These are phyloP conservation scores for Echinops telfairi DNA, from an alignment of 2,113 vertebrate species.

Conservation along the genomic window DNA sequence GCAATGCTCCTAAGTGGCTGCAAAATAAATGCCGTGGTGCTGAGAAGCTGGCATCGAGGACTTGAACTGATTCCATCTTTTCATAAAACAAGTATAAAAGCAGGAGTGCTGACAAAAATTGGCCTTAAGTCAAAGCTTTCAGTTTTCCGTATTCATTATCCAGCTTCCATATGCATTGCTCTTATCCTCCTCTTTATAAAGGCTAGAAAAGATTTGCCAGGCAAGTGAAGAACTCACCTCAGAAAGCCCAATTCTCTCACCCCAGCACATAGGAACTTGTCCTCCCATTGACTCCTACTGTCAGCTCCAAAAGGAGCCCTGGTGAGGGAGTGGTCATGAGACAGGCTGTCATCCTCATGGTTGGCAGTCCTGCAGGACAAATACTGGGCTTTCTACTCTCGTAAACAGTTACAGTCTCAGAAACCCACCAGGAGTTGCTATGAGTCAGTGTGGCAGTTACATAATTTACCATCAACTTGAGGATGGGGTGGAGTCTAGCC, in stretches of 20 bases:
- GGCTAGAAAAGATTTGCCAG: constrained; percentile 23
- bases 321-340: too few species aligned
- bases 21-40: not conserved
- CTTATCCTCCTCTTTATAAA: not conserved
- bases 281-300: not conserved
- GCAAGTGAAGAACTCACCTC: not conserved
- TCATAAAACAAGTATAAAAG: not conserved
- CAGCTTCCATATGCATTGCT: not conserved
- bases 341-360: too few species aligned
- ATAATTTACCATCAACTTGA: too few species aligned
- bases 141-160: not conserved
- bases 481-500: too few species aligned
- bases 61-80: not conserved
- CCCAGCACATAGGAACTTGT: not conserved
- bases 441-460: too few species aligned
- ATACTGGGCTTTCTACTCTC: too few species aligned
- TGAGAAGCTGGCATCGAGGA: not conserved
- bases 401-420: too few species aligned
- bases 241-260: not conserved
- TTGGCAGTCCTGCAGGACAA: too few species aligned
- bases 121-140: not conserved
- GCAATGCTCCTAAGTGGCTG: not conserved
- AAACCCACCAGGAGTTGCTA: too few species aligned
- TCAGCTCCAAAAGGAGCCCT: too few species aligned
- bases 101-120: constrained; percentile 3